Evolutionary conservation across 2,113 vertebrate genomes (phyloP).

Genomic region (Poeciliopsis retropinna): DNA sequence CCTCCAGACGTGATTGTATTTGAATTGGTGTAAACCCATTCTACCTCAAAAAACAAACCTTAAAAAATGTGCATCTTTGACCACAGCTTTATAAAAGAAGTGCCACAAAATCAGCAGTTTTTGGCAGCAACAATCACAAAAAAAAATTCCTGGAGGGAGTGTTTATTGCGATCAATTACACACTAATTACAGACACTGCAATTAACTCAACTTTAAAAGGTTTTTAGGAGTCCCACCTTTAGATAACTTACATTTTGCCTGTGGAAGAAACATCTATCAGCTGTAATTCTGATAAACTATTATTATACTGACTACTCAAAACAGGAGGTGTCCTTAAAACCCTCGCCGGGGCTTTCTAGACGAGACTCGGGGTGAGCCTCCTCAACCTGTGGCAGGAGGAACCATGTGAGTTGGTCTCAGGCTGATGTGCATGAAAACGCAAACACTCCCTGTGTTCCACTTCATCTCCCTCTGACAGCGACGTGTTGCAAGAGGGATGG

Average conservation of each 20-base stretch:
- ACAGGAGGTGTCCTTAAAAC: neutral
- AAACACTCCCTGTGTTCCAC: constrained; percentile 26
- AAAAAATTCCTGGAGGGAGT: too few species aligned
- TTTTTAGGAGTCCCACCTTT: too few species aligned
- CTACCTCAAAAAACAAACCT: too few species aligned
- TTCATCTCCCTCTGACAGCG: constrained; percentile 34
- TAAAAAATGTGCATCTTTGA: too few species aligned
- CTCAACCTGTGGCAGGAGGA: constrained; percentile 20
- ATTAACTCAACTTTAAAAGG: too few species aligned
- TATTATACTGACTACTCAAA: constrained; percentile 29
- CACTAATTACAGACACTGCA: too few species aligned
- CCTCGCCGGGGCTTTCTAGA: constrained; percentile 2
- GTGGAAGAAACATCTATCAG: neutral
- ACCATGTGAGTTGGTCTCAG: neutral
- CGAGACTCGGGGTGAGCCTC: neutral
- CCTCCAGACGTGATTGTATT: too few species aligned
- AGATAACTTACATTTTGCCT: neutral
- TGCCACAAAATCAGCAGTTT: too few species aligned
- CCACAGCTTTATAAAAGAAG: too few species aligned
- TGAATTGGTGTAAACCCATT: too few species aligned
- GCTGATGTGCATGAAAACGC: constrained; percentile 32
- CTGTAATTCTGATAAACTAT: neutral
- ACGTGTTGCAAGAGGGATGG: constrained; percentile 32
- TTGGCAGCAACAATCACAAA: too few species aligned
- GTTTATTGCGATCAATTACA: too few species aligned